Evolutionary conservation across 2,113 vertebrate genomes (phyloP).

Genomic region (Chloebia gouldiae): DNA sequence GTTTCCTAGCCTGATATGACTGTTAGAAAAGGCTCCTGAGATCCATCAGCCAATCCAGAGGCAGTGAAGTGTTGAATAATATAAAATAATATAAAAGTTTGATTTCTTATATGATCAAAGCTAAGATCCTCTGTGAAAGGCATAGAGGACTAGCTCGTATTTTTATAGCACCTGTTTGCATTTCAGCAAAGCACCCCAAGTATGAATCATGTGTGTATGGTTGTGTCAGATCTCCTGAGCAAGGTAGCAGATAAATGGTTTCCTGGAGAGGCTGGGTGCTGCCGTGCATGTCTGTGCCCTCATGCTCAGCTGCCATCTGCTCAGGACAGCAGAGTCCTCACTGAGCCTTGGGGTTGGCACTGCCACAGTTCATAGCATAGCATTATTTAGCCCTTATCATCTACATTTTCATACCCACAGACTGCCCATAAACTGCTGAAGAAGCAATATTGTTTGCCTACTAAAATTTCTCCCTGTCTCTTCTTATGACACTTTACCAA

Average conservation of each 20-base stretch:
- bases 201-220: neutral
- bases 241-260: neutral
- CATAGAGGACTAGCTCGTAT: neutral
- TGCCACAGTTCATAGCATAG: neutral
- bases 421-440: neutral
- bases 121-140: neutral
- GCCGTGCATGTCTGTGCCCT: neutral
- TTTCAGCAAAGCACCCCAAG: neutral
- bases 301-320: neutral
- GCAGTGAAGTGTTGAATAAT: neutral
- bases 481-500: neutral
- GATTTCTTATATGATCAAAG: neutral
- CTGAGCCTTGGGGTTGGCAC: neutral
- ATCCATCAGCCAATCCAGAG: neutral
- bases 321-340: neutral
- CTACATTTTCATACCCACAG: neutral
- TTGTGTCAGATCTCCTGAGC: neutral
- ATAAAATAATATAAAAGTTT: neutral
- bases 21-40: neutral
- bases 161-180: neutral
- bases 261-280: neutral
- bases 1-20: neutral
- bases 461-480: neutral
- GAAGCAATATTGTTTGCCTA: neutral
- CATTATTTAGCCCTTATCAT: neutral